These are phyloP conservation scores for Dasyornis broadbenti DNA, from an alignment of 2,113 vertebrate species.

Conservation along the genomic window DNA sequence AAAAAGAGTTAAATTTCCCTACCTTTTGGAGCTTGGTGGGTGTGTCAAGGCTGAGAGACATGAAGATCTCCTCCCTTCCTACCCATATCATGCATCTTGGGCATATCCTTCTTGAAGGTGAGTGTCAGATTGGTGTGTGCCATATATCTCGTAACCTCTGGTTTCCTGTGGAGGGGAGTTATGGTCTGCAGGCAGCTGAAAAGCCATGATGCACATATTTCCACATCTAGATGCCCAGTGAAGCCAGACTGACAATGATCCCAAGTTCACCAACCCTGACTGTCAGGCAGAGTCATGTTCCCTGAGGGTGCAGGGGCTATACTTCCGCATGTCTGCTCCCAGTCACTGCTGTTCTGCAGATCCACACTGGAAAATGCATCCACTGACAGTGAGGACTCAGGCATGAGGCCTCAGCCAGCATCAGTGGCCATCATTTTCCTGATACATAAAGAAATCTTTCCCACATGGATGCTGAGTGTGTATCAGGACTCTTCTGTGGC, in stretches of 20 bases:
- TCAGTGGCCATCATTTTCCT: neutral
- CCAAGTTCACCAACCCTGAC: neutral
- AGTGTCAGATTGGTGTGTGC: neutral
- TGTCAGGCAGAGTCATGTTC: rapidly evolving
- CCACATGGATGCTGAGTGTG: rapidly evolving
- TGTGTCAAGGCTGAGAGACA: neutral
- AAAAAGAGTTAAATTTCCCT: neutral
- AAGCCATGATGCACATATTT: neutral
- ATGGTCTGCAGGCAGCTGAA: neutral
- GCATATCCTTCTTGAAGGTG: neutral
- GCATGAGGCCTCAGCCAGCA: neutral
- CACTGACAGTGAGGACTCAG: neutral
- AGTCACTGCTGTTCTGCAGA: neutral
- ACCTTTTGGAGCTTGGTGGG: neutral
- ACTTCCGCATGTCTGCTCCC: neutral
- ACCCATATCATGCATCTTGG: neutral
- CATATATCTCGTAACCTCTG: neutral
- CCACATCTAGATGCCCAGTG: neutral
- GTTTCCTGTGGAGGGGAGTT: neutral
- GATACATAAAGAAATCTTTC: neutral
- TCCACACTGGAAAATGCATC: neutral
- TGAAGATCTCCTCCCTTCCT: neutral
- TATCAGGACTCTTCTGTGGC: neutral
- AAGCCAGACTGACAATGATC: neutral
- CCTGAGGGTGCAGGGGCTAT: too few species aligned